A percentile compares a stretch with the other conserved stretches of the same genome.
These are phyloP conservation scores for Scaptomyza tumidula DNA, from an alignment of 2,888 invertebrate genomes.

Conservation along the genomic window DNA sequence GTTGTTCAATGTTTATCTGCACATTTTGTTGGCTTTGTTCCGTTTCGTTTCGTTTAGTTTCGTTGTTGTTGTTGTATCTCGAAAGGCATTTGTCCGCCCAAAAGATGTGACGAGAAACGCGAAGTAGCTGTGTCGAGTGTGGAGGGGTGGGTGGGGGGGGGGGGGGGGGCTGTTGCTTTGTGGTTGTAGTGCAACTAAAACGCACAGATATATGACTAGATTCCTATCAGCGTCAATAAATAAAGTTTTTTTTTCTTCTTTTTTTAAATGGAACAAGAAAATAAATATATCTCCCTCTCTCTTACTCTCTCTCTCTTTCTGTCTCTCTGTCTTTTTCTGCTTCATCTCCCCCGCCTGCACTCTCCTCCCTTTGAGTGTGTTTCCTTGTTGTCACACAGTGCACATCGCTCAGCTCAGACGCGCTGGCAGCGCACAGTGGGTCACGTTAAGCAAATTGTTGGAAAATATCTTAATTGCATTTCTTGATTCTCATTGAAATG, in stretches of 20 bases:
- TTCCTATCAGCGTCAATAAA: constrained; percentile 79
- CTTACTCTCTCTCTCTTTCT: no score
- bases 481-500: no score
- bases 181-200: constrained; percentile 41
- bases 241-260: constrained; percentile 57
- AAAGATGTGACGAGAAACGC: constrained; percentile 9
- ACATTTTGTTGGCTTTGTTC: constrained; percentile 48
- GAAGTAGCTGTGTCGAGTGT: background rate
- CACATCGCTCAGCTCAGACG: constrained; percentile 25
- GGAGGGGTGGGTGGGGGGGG: no score
- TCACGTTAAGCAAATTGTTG: no score
- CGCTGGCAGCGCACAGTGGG: constrained; percentile 36
- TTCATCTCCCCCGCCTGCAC: no score
- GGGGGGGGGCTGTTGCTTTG: background rate
- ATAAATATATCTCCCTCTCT: constrained; percentile 56
- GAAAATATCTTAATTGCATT: background rate
- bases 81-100: constrained; percentile 43
- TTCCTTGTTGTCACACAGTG: constrained; percentile 64
- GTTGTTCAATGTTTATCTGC: constrained; percentile 60
- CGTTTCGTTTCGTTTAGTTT: constrained; percentile 1
- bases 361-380: constrained; percentile 15
- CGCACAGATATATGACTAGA: constrained; percentile 78
- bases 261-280: constrained; percentile 77
- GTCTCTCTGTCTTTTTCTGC: no score
- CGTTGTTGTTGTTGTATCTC: constrained; percentile 58